Base-by-base conservation (phyloP, 2,113 vertebrate genomes). In the Tragulus kanchil region DNA sequence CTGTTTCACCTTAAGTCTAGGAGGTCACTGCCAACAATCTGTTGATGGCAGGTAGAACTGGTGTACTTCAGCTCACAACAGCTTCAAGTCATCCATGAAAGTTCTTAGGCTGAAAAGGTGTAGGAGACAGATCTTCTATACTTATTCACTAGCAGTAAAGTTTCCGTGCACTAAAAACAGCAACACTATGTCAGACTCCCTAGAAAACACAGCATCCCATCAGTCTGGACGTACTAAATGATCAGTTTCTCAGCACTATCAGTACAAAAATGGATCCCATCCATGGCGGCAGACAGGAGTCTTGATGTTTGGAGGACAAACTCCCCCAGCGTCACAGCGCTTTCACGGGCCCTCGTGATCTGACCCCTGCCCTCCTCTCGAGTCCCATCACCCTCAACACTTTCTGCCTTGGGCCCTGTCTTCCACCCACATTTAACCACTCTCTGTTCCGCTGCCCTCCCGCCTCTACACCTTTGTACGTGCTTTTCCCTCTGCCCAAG, bases 121-220 rank as follows among this genome's bases (percentile, higher is more conserved):
- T 31, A 90, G 31, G n/a, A 95, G 36, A 90, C 5, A 78, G 64
- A 87, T 64, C 19, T 65, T 88, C 88, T 56, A 21, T 13, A 19
- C 45, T 85, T 19, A 65, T 31, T 90, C 56, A 79, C 85, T 31
- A 81, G 28, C 92, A 92, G 31, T 64, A 85, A 85, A 11, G 42
- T 45, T 94, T 94, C 31, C 85, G 56, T 93, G 23, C 85, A 61
- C 11, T 85, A 83, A 95, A 89, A 91, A 42, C 1, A 91, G 62
- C 59, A 84, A 64, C 50, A 28, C 50, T 58, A 95, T 78, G 71
- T 45, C 21, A 96, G 87, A 15, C 28, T 56, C 58, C 86, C 26
- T 31, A 13, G 19, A 89, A 94, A 88, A 67, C 48, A 86, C 13
- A 16, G 42, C 56, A 79, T 75, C 48, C 36, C 79, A 25, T 58